A percentile compares a stretch with the other conserved stretches of the same genome.
phyloP scores from a whole-genome alignment of 53 echinoderm and acorn worm genomes.

The Luidia sarsii region DNA sequence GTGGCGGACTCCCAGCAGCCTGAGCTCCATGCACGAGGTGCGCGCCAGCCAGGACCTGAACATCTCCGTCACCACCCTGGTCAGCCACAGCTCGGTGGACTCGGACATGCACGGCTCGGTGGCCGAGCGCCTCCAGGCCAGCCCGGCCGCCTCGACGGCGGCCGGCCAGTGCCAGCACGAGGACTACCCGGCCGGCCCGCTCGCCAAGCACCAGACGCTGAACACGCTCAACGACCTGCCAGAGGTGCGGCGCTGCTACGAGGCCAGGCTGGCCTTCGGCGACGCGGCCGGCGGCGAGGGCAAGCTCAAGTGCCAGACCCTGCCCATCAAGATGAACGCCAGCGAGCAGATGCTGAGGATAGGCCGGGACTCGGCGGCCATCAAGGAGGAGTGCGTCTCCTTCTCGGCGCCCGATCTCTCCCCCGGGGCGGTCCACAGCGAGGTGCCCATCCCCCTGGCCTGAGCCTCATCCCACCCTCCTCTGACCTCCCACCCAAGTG shows the following conservation, averaged over 20 bases:
- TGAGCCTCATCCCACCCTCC: conserved; percentile 22
- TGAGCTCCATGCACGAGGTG: conserved; percentile 70
- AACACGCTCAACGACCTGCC: conserved; percentile 80
- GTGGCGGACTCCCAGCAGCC: conserved; percentile 79
- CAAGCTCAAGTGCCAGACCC: conserved; percentile 89
- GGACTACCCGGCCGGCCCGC: conserved; percentile 60
- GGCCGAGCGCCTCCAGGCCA: conserved; percentile 61
- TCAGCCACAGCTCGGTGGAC: conserved; percentile 96
- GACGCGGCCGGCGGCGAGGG: conserved; percentile 76
- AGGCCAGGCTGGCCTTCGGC: conserved; percentile 61
- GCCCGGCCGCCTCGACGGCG: conserved; percentile 66
- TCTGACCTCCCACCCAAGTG: conserved; percentile 15
- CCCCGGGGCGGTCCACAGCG: conserved; percentile 67
- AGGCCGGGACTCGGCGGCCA: conserved; percentile 66
- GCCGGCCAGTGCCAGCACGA: conserved; percentile 18
- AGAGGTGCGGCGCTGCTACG: conserved; percentile 39
- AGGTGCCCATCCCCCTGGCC: conserved; percentile 51
- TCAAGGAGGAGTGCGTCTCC: conserved; percentile 86
- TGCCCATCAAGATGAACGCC: conserved; percentile 95
- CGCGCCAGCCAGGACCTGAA: conserved; percentile 78
- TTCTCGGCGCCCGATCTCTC: conserved; percentile 98
- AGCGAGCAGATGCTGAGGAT: conserved; percentile 90
- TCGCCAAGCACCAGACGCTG: conserved; percentile 95
- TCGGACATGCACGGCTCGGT: conserved; percentile 87
- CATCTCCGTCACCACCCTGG: conserved; percentile 85